Base-by-base conservation (phyloP, 2,113 vertebrate species). In the Sylvietta virens region DNA sequence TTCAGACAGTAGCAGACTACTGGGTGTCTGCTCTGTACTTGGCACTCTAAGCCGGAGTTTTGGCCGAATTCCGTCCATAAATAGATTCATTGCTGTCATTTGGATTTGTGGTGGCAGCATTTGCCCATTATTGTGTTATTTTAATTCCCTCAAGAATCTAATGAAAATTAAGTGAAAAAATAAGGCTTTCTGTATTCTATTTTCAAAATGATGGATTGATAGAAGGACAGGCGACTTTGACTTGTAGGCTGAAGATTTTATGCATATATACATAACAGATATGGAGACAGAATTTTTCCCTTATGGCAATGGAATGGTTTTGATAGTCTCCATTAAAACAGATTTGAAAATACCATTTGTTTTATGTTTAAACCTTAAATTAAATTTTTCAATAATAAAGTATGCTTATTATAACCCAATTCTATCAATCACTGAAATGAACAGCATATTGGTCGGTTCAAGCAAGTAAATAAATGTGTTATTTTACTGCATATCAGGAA, bases 311-410 rank as follows among this genome's bases (percentile, higher is more conserved):
- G 93, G 94, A 96, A 94, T 97, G 94, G 96, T 96, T 97, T 96
- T 96, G 91, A 95, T 97, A 95, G 93, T 95, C 91, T 92, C 95
- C 94, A 94, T 97, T 96, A 97, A 97, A 97, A 96, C 81, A 97
- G 81, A 97, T 94, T 94, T 95, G 86, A 95, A 96, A 97, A 96
- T 96, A 96, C 94, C 94, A 97, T 97, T 97, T 96, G 94, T 96
- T 97, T 97, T 97, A 95, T 96, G 95, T 96, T 97, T 97, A 97
- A 97, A 96, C 90, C 92, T 95, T 97, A 96, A 95, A 95, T 97
- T 96, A 96, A 95, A 93, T 96, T 96, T 96, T 97, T 96, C 96
- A 96, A 94, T 96, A 96, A 97, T 97, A 96, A 97, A 97, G 88
- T 97, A 95, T 96, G 93, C 95, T 96, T 96, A 96, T 97, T 97